These are phyloP conservation scores for Pelecanus crispus DNA, from an alignment of 2,113 vertebrate species.

Conservation along the genomic window DNA sequence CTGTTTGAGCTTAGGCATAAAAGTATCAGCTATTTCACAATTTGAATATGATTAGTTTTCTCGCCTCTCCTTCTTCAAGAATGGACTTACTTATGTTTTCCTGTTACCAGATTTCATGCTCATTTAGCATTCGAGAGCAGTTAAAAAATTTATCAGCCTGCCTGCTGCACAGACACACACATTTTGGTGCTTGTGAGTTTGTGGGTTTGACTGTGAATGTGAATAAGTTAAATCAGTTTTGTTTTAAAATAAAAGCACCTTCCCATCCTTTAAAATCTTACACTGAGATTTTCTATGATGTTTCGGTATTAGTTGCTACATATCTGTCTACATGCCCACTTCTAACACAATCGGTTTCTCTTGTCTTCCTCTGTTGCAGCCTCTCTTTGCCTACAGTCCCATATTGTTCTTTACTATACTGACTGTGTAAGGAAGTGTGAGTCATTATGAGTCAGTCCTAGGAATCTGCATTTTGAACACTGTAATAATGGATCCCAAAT, in stretches of 20 bases:
- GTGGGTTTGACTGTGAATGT: background rate
- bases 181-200: background rate
- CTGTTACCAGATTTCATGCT: background rate
- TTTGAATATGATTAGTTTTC: background rate
- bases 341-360: background rate
- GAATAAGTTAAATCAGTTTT: background rate
- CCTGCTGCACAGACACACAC: background rate
- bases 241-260: background rate
- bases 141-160: background rate
- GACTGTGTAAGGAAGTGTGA: fast-evolving
- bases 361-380: background rate
- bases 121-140: background rate
- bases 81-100: background rate
- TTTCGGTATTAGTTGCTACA: background rate
- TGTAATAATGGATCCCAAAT: background rate
- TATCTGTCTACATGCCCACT: background rate
- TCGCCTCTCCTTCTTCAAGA: background rate
- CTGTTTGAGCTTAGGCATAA: background rate
- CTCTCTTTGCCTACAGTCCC: background rate
- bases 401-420: background rate
- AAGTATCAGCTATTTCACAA: background rate
- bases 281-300: background rate
- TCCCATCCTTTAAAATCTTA: background rate
- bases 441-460: background rate
- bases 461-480: background rate